Percentiles rank a stretch among this genome's conserved stretches.
Evolutionary conservation across 1,140 invertebrate species (phyloP).

Genomic region (Drosophila suzukii): DNA sequence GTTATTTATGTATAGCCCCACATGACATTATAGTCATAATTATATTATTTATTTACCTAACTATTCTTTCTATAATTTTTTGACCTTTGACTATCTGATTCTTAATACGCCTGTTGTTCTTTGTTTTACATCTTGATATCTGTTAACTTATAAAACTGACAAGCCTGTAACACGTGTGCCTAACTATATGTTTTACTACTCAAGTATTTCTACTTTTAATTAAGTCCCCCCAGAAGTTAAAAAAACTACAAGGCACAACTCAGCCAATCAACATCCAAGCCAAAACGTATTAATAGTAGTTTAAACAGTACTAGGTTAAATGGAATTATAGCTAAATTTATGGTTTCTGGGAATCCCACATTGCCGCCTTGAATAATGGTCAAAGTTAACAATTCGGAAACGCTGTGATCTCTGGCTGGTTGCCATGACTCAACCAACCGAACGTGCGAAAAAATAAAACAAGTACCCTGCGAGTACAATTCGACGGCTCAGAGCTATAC

Average conservation of each 20-base stretch:
- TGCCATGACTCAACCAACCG: constrained; percentile 19
- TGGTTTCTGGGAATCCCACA: constrained; percentile 25
- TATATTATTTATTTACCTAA: not conserved
- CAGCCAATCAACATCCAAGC: not conserved
- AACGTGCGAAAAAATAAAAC: constrained; percentile 24
- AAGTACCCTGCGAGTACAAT: constrained; percentile 5
- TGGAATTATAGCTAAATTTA: not conserved
- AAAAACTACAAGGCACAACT: not conserved
- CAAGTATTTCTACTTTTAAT: constrained; percentile 7
- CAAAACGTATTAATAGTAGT: not conserved
- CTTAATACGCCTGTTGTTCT: not conserved
- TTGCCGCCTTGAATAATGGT: not conserved
- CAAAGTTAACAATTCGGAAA: constrained; percentile 28
- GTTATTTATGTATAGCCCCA: too few species aligned
- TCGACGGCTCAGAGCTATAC: not conserved
- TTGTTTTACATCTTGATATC: not conserved
- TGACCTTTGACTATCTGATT: not conserved
- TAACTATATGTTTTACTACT: not conserved
- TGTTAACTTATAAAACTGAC: constrained; percentile 1
- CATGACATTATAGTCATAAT: too few species aligned
- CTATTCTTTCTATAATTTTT: not conserved
- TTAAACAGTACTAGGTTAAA: not conserved
- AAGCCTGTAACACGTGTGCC: not conserved
- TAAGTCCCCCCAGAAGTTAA: constrained; percentile 13
- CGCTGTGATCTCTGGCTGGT: constrained; percentile 22